phyloP scores from a whole-genome alignment of 2,888 invertebrate species.

The Drosophila histrio region DNA sequence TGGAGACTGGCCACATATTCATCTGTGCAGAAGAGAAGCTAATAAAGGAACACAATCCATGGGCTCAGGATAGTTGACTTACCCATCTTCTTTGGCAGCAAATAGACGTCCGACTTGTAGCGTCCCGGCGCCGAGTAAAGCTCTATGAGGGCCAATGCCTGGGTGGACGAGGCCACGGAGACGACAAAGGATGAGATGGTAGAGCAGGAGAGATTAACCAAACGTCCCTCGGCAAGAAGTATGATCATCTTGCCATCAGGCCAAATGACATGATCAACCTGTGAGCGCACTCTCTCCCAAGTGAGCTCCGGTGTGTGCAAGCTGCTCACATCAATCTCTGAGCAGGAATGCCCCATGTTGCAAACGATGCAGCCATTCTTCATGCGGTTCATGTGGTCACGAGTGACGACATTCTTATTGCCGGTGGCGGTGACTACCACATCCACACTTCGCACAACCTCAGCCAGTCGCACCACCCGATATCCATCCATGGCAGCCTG shows the following conservation, averaged over 20 bases:
- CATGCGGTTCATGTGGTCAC: conserved; percentile 98
- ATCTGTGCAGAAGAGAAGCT: conserved; percentile 85
- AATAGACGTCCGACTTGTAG: conserved; percentile 97
- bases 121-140: conserved; percentile 95
- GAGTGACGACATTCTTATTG: conserved; percentile 96
- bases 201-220: conserved; percentile 97
- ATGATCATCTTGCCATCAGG: conserved; percentile 97
- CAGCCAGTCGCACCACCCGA: conserved; percentile 95
- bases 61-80: conserved; percentile 43
- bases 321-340: conserved; percentile 96
- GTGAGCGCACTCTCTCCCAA: conserved; percentile 98
- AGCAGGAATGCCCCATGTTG: conserved; percentile 98
- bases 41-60: neutral
- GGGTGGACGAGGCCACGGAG: conserved; percentile 97
- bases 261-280: conserved; percentile 99
- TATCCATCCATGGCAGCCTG: conserved; percentile 98
- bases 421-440: conserved; percentile 98
- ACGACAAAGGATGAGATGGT: conserved; percentile 98
- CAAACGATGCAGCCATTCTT: conserved; percentile 97
- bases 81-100: conserved; percentile 99
- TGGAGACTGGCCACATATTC: conserved; percentile 98
- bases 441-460: conserved; percentile 95
- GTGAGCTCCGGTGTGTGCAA: conserved; percentile 96
- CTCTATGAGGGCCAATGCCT: conserved; percentile 98
- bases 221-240: conserved; percentile 95